Percentiles rank a stretch among this genome's conserved stretches.
phyloP scores from a whole-genome alignment of 92 coral and sea anemone species.

The Metridium senile region DNA sequence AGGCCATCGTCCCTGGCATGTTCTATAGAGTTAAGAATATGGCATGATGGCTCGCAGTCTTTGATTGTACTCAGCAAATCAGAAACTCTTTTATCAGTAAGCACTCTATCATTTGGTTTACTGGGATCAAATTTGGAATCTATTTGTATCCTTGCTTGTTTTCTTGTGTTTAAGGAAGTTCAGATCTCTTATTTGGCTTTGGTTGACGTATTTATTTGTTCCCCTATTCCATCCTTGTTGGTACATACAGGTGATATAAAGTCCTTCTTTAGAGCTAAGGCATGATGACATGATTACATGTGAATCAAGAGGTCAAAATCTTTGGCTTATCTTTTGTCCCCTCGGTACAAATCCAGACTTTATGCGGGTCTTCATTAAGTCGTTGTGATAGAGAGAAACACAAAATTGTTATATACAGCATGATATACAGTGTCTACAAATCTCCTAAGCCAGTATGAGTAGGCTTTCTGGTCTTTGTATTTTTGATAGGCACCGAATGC shows the following conservation, averaged over 20 bases:
- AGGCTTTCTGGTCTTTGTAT: conserved; percentile 39
- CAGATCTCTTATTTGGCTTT: conserved; percentile 40
- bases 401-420: no score
- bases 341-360: conserved; percentile 59
- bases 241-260: conserved; percentile 70
- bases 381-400: no score
- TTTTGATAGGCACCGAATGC: no score
- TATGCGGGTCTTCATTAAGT: conserved; percentile 65
- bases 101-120: conserved; percentile 48
- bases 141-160: conserved; percentile 42
- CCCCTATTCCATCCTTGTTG: conserved; percentile 71
- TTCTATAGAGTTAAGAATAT: no score
- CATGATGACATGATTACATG: conserved; percentile 69
- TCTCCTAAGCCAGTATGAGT: conserved; percentile 45
- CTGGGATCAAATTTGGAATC: conserved; percentile 59
- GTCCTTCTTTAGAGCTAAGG: conserved; percentile 47
- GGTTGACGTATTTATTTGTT: conserved; percentile 56
- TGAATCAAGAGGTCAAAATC: conserved; percentile 68
- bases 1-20: no score
- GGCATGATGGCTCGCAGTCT: no score
- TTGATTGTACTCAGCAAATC: conserved; percentile 48
- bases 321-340: conserved; percentile 34
- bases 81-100: conserved; percentile 55
- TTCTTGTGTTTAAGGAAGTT: conserved; percentile 65
- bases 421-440: conserved; percentile 44